Evolutionary conservation across 2,888 invertebrate species (phyloP), one percentile per base, ranked within the genome.

Genomic region (Caenorhabditis macrosperma): DNA sequence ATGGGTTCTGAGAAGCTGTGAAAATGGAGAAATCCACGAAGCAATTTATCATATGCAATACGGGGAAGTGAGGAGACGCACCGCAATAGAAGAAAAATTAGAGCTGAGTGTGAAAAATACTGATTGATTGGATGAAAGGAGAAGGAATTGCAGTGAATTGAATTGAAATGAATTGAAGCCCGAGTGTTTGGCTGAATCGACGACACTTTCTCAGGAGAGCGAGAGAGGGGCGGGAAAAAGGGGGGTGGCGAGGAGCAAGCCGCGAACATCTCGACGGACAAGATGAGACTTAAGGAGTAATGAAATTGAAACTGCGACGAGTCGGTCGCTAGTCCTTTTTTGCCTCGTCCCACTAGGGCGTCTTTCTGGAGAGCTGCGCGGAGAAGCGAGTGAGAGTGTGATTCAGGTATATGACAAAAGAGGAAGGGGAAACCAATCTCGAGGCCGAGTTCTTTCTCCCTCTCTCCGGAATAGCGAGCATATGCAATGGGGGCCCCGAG

Each of bases 261-360:
- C 22, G 26, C 48, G 63, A 61, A 61, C 61, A 55, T 63, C 46
- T 63, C 33, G 46, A 35, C 30, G 28, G 48, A 52, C 50, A 20
- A 22, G 22, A 54, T 54, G 54, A 35, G 57, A 52, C 41, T 63
- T 54, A 46, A 35, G 20, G 22, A 52, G 54, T 35, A 63, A 57
- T 72, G 63, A 57, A 72, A 72, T 64, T 72, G 63, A 57, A 72
- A 72, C 48, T 48, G 48, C 24, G 46, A 63, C 52, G 20, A 22
- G 24, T 24, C 24, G 50, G 38, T 28, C 2, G 26, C 20, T 60
- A 52, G 60, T 71, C 44, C 41, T 60, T 44, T 48, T 48, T 38
- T 50, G 44, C 44, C 17, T 44, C 17, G 38, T 44, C 17, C 5
- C 44, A 44, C 44, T 44, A n/a, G n/a, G n/a, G n/a, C n/a, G 22